Percentiles rank a stretch among this genome's conserved stretches.
phyloP scores from a whole-genome alignment of 2,888 invertebrate species.

The Drosophila incognita region DNA sequence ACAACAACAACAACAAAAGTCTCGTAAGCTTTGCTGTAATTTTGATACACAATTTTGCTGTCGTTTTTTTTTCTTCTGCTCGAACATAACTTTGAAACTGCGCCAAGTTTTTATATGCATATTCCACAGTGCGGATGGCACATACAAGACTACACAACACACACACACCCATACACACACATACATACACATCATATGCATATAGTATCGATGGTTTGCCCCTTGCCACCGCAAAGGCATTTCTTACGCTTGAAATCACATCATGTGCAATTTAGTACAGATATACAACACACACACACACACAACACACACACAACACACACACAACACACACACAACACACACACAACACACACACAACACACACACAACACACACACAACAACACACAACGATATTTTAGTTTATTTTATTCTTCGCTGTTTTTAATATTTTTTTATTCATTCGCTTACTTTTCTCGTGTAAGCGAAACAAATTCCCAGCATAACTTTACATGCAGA shows the following conservation, averaged over 20 bases:
- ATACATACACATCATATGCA: not conserved
- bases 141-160: not conserved
- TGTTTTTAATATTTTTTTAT: constrained; percentile 19
- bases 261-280: constrained; percentile 80
- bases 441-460: constrained; percentile 39
- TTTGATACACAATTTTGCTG: constrained; percentile 66
- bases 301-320: constrained; percentile 13
- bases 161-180: not conserved
- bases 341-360: constrained; percentile 11
- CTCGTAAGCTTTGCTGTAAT: constrained; percentile 64
- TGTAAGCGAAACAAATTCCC: constrained; percentile 65
- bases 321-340: constrained; percentile 31
- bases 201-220: constrained; percentile 59
- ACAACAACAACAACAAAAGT: constrained; percentile 25
- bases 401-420: constrained; percentile 10
- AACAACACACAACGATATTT: constrained; percentile 37
- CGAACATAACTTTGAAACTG: constrained; percentile 69
- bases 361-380: constrained; percentile 20
- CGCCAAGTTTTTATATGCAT: constrained; percentile 76
- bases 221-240: constrained; percentile 46
- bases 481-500: constrained; percentile 66
- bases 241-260: constrained; percentile 80
- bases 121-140: constrained; percentile 37
- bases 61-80: constrained; percentile 17
- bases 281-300: constrained; percentile 48